These are phyloP conservation scores for Hyperopisus bebe DNA, from an alignment of 2,113 vertebrate species.

Conservation along the genomic window DNA sequence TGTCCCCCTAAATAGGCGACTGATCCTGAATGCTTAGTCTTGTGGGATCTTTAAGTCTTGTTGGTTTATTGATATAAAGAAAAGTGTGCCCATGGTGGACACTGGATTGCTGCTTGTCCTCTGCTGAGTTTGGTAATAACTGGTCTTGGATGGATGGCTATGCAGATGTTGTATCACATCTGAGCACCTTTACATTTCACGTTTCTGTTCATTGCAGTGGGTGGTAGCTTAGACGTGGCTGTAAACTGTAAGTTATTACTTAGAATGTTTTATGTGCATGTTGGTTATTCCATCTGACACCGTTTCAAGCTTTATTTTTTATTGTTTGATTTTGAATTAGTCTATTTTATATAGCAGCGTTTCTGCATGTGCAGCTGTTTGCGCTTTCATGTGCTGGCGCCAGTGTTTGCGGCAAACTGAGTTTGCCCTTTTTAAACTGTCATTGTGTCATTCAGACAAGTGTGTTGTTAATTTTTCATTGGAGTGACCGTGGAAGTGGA, in stretches of 20 bases:
- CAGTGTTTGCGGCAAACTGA: background rate
- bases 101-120: background rate
- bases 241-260: background rate
- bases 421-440: background rate
- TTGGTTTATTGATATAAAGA: background rate
- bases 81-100: background rate
- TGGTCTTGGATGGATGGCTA: background rate
- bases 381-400: background rate
- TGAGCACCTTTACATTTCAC: background rate
- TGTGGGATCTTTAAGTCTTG: background rate
- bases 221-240: background rate
- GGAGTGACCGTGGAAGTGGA: background rate
- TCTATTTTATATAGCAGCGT: background rate
- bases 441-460: background rate
- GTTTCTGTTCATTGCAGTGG: background rate
- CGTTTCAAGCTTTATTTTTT: background rate
- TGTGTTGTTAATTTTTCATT: background rate
- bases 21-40: background rate
- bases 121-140: background rate
- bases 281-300: background rate
- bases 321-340: background rate
- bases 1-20: background rate
- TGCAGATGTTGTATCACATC: background rate
- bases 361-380: background rate
- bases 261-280: background rate